Evolutionary conservation across 1,140 invertebrate genomes (phyloP).

Genomic region (Fopius arisanus): DNA sequence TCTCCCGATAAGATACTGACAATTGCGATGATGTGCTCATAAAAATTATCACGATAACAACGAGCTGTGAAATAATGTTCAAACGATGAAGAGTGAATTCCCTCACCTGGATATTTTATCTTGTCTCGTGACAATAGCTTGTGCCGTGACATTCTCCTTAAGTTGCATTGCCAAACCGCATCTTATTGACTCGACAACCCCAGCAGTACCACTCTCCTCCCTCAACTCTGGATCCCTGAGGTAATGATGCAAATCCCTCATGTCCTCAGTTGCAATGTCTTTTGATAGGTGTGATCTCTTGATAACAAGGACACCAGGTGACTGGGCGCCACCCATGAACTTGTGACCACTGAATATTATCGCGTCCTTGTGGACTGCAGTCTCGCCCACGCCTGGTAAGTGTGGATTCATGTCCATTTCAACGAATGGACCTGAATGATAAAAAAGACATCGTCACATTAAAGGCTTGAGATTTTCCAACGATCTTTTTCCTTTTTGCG

Average conservation of each 20-base stretch:
- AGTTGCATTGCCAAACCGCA: constrained; percentile 87
- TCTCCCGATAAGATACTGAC: neutral
- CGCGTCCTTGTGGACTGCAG: constrained; percentile 84
- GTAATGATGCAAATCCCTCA: constrained; percentile 59
- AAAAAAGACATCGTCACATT: neutral
- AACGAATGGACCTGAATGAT: constrained; percentile 75
- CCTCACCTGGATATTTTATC: constrained; percentile 77
- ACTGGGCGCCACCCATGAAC: constrained; percentile 89
- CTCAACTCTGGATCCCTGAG: constrained; percentile 67
- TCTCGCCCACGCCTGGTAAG: constrained; percentile 71
- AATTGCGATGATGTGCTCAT: neutral
- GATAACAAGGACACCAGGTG: constrained; percentile 73
- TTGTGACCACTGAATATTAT: constrained; percentile 92
- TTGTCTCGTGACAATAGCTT: constrained; percentile 78
- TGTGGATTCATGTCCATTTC: constrained; percentile 88
- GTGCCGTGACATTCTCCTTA: constrained; percentile 80
- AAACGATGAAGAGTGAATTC: constrained; percentile 15
- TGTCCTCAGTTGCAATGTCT: constrained; percentile 56
- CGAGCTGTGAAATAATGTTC: neutral
- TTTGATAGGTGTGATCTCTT: constrained; percentile 66
- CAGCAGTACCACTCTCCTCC: constrained; percentile 87
- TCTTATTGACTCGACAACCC: constrained; percentile 83
- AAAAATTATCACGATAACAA: neutral
- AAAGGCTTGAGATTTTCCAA: too few relatives aligned
- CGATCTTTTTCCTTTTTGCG: too few relatives aligned